phyloP scores from a whole-genome alignment of 2,797 vertebrate species.

The Iguana delicatissima region DNA sequence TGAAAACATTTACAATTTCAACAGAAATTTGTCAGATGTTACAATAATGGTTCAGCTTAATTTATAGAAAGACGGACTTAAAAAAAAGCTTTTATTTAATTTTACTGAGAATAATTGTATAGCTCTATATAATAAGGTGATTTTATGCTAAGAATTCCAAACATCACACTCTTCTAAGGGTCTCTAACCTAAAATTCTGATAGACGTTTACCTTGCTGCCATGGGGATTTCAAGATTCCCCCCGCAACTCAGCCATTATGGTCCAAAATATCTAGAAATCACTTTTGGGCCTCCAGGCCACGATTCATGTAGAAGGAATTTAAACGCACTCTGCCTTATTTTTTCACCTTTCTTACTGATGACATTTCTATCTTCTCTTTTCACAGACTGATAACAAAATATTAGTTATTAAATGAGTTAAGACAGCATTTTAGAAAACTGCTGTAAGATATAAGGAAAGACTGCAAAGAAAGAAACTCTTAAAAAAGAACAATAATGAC shows the following conservation, averaged over 20 bases:
- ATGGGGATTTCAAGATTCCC: not conserved
- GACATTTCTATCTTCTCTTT: not conserved
- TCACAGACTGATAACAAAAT: not conserved
- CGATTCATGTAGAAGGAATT: not conserved
- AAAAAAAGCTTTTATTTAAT: not conserved
- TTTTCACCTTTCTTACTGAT: not conserved
- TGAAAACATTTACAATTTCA: not conserved
- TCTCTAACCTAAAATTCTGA: not conserved
- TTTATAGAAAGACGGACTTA: not conserved
- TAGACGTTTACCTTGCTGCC: not conserved
- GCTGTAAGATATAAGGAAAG: fast-evolving
- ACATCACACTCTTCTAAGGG: not conserved
- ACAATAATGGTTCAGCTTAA: not conserved
- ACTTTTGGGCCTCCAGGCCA: not conserved
- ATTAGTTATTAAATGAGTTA: not conserved
- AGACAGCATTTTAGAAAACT: fast-evolving
- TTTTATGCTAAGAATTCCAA: not conserved
- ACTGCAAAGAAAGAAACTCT: not conserved
- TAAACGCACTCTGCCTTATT: not conserved
- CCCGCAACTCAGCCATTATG: not conserved
- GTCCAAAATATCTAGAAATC: not conserved
- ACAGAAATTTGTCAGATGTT: not conserved
- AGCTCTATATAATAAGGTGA: not conserved
- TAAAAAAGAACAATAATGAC: not conserved
- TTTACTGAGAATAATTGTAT: not conserved